Evolutionary conservation across 53 echinoderm and acorn worm species (phyloP).

Genomic region (Zoroaster sp.): DNA sequence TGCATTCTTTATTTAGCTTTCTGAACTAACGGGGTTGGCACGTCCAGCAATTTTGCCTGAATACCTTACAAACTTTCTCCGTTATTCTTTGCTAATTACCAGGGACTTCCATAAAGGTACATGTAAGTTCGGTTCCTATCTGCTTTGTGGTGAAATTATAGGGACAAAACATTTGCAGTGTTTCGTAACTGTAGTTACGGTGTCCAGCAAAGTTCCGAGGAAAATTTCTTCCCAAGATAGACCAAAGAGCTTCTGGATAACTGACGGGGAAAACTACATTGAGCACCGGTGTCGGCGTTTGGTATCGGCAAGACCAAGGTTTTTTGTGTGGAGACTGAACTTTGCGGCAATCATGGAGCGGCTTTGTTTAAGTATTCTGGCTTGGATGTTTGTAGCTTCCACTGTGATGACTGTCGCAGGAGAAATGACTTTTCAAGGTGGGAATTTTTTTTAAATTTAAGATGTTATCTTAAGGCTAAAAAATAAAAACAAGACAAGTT

Average conservation of each 20-base stretch:
- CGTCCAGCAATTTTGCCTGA: too few relatives aligned
- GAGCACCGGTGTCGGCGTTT: too few relatives aligned
- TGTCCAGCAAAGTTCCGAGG: not conserved
- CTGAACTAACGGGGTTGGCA: too few relatives aligned
- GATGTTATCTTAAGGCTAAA: not conserved
- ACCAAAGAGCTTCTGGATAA: not conserved
- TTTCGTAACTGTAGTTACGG: too few relatives aligned
- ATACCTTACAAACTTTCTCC: too few relatives aligned
- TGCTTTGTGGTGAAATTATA: not conserved
- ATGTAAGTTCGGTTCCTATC: not conserved
- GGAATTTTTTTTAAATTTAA: not conserved
- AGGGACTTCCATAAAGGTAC: not conserved
- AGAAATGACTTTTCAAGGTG: conserved; percentile 34
- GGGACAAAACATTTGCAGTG: too few relatives aligned
- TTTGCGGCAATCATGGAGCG: not conserved
- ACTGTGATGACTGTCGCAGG: conserved; percentile 3
- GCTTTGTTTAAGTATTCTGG: not conserved
- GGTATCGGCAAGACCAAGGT: not conserved
- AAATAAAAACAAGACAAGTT: too few relatives aligned
- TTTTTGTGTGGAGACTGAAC: not conserved
- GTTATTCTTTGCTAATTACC: not conserved
- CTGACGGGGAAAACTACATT: not conserved
- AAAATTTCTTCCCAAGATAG: not conserved
- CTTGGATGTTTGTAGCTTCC: not conserved
- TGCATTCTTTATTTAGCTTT: too few relatives aligned